Percentiles rank a stretch among this genome's conserved stretches.
These are phyloP conservation scores for Bruchidius siliquastri DNA, from an alignment of 2,888 invertebrate species.

Conservation along the genomic window DNA sequence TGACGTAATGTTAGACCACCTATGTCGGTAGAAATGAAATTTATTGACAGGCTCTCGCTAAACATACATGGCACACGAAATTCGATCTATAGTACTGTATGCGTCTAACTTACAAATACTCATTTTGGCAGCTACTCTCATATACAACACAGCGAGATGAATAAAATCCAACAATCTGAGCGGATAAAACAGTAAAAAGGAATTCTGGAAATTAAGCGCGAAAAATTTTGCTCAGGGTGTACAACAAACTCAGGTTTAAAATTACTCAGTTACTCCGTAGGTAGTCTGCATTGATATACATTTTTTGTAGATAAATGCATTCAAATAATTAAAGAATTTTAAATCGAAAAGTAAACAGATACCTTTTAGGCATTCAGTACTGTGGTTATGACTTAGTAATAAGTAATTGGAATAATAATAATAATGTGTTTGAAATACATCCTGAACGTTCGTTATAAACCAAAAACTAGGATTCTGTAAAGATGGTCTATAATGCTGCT, in stretches of 20 bases:
- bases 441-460: neutral
- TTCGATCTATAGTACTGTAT: neutral
- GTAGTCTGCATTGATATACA: too few species aligned
- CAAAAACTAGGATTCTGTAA: neutral
- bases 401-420: too few species aligned
- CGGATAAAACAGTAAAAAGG: neutral
- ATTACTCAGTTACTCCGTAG: neutral
- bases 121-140: neutral
- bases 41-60: neutral
- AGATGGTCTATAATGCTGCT: neutral
- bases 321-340: too few species aligned
- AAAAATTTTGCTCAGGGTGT: neutral
- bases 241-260: neutral
- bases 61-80: neutral
- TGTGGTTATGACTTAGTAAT: too few species aligned
- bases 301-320: too few species aligned
- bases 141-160: neutral
- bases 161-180: neutral
- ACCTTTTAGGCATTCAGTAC: too few species aligned
- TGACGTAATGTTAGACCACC: neutral
- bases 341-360: too few species aligned
- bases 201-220: neutral
- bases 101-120: neutral
- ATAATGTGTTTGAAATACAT: neutral
- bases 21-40: neutral